Conservation (phyloP, 2,113 vertebrate species). For the Formicarius rufipectus region DNA sequence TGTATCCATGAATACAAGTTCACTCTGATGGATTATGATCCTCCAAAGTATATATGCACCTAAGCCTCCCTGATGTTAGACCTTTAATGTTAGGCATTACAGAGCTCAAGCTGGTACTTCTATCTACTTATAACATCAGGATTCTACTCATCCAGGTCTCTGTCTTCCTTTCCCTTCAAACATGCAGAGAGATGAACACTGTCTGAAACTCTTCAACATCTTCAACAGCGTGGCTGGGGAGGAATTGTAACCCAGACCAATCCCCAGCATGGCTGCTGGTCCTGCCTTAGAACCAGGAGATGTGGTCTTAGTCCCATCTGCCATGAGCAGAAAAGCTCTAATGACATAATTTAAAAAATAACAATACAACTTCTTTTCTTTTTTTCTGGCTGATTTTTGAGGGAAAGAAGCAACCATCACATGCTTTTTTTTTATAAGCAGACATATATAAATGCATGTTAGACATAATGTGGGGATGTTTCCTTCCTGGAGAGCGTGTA, state of each 20-base stretch:
- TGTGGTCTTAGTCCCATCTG: background rate
- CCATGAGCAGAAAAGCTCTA: background rate
- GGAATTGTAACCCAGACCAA: background rate
- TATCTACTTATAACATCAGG: background rate
- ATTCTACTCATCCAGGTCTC: background rate
- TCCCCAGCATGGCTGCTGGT: background rate
- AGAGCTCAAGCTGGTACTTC: background rate
- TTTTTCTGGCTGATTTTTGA: background rate
- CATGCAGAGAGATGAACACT: background rate
- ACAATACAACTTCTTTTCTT: too few species aligned
- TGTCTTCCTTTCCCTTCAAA: background rate
- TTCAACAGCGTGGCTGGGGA: background rate
- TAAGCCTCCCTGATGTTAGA: background rate
- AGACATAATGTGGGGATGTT: background rate
- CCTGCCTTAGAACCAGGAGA: background rate
- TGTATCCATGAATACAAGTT: background rate
- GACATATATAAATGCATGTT: rapidly evolving
- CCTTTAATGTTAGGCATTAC: too few species aligned
- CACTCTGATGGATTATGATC: too few species aligned
- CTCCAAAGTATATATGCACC: background rate
- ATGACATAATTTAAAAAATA: background rate
- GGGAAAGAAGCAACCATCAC: background rate
- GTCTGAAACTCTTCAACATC: background rate
- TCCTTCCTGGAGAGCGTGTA: background rate
- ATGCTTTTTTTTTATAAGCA: rapidly evolving